Percentiles rank a stretch among this genome's conserved stretches.
Conservation (phyloP, 2,113 vertebrate species). For the Chelonoidis abingdonii region DNA sequence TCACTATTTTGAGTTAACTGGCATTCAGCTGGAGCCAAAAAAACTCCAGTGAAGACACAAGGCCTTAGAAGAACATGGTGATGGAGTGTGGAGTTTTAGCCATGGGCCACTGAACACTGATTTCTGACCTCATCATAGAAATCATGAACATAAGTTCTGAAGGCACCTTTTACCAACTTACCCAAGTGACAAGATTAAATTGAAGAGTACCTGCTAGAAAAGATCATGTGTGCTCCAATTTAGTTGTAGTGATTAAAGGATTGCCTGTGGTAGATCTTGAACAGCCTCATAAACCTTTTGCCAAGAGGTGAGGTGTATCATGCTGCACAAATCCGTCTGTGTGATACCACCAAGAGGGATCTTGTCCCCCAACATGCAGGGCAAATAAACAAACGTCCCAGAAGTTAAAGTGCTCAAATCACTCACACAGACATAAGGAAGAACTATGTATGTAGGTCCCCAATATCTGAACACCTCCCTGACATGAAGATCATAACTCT, state of each 20-base stretch:
- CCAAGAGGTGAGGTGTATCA: fast-evolving
- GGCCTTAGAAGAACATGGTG: not conserved
- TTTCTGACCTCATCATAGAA: not conserved
- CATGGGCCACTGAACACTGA: not conserved
- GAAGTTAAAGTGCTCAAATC: not conserved
- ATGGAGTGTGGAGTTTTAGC: fast-evolving
- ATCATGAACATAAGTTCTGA: not conserved
- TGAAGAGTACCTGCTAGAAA: too few relatives aligned
- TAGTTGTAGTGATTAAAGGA: too few relatives aligned
- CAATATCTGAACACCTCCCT: not conserved
- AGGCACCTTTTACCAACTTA: not conserved
- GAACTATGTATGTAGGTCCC: not conserved
- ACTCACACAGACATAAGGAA: not conserved
- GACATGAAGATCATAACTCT: fast-evolving
- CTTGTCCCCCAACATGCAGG: fast-evolving
- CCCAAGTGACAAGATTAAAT: not conserved
- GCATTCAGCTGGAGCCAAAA: too few relatives aligned
- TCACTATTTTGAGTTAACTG: not conserved
- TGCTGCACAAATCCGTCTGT: not conserved
- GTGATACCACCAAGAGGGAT: not conserved
- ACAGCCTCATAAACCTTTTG: not conserved
- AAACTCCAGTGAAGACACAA: too few relatives aligned
- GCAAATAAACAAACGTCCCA: not conserved
- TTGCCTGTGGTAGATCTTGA: not conserved
- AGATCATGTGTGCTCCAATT: too few relatives aligned